Conservation (phyloP, 2,113 vertebrate genomes). For the Myiagra hebetior region DNA sequence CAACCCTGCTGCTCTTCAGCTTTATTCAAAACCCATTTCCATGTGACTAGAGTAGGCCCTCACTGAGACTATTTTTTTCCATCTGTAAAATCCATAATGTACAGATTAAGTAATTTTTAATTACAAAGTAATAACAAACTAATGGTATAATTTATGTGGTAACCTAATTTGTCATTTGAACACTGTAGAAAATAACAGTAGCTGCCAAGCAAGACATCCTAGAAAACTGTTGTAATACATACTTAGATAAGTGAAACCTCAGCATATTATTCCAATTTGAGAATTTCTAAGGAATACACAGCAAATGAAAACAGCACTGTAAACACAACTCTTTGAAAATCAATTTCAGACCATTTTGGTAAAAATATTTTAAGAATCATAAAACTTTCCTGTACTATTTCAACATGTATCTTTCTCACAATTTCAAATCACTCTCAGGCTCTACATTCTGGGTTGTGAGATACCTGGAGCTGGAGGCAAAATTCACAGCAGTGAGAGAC, state of each 20-base stretch:
- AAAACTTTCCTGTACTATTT: background rate
- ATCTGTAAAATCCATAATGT: background rate
- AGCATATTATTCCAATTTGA: background rate
- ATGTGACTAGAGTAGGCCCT: background rate
- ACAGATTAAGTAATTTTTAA: constrained; percentile 27
- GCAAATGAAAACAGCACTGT: background rate
- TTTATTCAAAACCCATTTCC: background rate
- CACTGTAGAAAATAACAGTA: background rate
- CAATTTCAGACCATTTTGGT: background rate
- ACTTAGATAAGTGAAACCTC: background rate
- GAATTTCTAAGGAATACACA: background rate
- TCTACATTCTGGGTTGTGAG: background rate
- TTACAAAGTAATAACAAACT: constrained; percentile 23
- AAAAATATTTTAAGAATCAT: background rate
- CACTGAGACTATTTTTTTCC: background rate
- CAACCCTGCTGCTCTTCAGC: background rate
- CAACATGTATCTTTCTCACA: rapidly evolving
- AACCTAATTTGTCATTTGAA: constrained; percentile 7
- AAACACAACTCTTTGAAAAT: background rate
- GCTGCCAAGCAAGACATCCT: background rate
- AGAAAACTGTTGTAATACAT: background rate
- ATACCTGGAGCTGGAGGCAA: background rate
- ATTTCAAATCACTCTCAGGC: background rate
- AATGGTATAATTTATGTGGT: background rate
- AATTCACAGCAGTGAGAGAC: background rate